Evolutionary conservation across 2,888 invertebrate species (phyloP), one percentile per base, ranked within the genome.

Genomic region (Drosophila kanekoi): DNA sequence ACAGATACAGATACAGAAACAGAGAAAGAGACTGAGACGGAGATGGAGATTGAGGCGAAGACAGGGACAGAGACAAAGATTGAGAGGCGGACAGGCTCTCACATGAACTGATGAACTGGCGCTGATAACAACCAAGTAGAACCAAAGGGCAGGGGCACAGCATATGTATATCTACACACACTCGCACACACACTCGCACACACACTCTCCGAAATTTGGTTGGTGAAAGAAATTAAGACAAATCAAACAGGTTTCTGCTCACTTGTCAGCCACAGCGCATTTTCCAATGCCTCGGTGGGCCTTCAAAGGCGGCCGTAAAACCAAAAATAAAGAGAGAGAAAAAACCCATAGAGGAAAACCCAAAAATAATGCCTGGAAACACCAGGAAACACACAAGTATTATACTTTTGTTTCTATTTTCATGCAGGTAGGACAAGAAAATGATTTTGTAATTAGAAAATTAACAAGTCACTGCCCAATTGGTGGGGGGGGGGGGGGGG

Each of bases 151-250:
- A 37, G 60, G 20, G 53, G 43, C 60, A 49, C 16, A 48, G 56
- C 51, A 58, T 35, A 54, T 35, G 23, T 43, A 43, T 10, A 20
- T 14, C 2, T 11, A 43, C 8, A 20, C 23, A 44, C 38, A 35
- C 48, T 18, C 47, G 47, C 49, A 16, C 14, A 14, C 33, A 20
- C 53, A 23, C 41, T n/a, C 23, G 44, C 33, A 40, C 47, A 59
- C 41, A 47, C 33, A 47, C 16, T 38, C 20, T 23, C 23, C 23
- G 45, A 48, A 61, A 57, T 62, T 83, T 79, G 59, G 62, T 73
- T 73, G 68, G 64, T 70, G 62, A 61, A 68, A 70, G 84, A 84
- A 80, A 80, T 84, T 78, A 84, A 84, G 84, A 84, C 81, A 78
- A 80, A 73, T 81, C 84, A 84, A 80, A 80, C 80, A 84, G 80